Conservation (phyloP, 1,140 invertebrate genomes). For the Cheumatopsyche charites region DNA sequence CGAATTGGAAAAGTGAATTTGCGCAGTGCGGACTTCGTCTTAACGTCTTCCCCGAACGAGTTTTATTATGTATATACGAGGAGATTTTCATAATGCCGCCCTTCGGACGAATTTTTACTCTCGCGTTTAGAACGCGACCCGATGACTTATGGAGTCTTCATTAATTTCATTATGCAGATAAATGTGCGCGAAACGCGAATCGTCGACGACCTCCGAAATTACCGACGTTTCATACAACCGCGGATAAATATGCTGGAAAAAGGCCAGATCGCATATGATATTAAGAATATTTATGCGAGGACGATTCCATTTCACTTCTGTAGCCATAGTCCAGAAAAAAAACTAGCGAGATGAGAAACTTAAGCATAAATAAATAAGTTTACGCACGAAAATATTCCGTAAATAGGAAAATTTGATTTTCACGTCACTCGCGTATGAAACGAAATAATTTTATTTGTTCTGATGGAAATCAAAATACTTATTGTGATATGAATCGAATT, state of each 20-base stretch:
- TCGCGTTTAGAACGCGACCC: not conserved
- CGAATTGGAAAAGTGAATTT: too few relatives aligned
- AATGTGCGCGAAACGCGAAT: constrained; percentile 10
- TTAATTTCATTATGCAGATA: constrained; percentile 23
- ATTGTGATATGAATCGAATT: too few relatives aligned
- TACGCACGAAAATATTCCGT: not conserved
- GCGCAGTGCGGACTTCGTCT: too few relatives aligned
- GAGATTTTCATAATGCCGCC: too few relatives aligned
- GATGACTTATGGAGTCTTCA: not conserved
- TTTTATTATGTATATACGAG: too few relatives aligned
- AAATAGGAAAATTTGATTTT: too few relatives aligned
- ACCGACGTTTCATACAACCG: constrained; percentile 15
- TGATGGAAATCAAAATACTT: too few relatives aligned
- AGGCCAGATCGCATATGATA: constrained; percentile 6
- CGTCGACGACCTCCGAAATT: constrained; percentile 14
- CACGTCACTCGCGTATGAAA: too few relatives aligned
- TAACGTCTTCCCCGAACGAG: too few relatives aligned
- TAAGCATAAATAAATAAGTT: not conserved
- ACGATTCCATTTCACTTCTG: not conserved
- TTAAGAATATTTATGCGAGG: not conserved
- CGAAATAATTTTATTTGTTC: too few relatives aligned
- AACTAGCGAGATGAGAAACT: not conserved
- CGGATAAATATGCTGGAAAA: constrained; percentile 22
- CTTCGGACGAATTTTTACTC: too few relatives aligned
- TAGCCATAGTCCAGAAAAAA: too few relatives aligned